Percentiles rank a stretch among this genome's conserved stretches.
Evolutionary conservation across 2,113 vertebrate genomes (phyloP).

Genomic region (Pseudois nayaur): DNA sequence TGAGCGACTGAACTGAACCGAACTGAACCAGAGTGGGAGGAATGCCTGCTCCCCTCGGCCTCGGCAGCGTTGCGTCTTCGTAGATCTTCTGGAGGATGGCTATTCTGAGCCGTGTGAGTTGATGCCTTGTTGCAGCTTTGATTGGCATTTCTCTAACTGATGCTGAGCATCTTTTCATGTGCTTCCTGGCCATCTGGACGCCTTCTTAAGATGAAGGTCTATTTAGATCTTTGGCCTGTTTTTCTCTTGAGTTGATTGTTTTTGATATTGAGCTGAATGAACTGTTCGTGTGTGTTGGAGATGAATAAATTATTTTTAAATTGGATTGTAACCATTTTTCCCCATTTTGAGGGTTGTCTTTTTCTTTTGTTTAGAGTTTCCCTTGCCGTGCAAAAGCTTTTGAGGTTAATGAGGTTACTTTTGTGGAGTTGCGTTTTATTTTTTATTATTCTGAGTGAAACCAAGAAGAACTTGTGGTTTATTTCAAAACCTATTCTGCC

Average conservation of each 20-base stretch:
- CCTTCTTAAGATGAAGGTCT: not conserved
- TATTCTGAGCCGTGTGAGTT: not conserved
- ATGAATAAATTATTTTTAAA: not conserved
- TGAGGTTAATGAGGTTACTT: not conserved
- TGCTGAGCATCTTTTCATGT: not conserved
- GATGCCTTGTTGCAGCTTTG: not conserved
- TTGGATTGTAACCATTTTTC: not conserved
- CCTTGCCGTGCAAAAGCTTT: not conserved
- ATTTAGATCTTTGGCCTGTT: not conserved
- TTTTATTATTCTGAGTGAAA: not conserved
- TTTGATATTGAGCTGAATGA: not conserved
- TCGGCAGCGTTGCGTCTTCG: fast-evolving
- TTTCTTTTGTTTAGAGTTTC: not conserved
- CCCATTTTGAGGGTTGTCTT: not conserved
- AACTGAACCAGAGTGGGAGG: not conserved
- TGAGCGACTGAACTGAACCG: fast-evolving
- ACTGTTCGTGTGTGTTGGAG: not conserved
- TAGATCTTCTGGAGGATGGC: not conserved
- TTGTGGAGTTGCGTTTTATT: not conserved
- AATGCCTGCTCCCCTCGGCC: not conserved
- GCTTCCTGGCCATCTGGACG: not conserved
- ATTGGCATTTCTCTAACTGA: not conserved
- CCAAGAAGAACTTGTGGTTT: not conserved
- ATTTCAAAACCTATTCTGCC: not conserved
- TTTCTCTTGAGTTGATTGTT: not conserved